phyloP scores from a whole-genome alignment of 2,797 vertebrate genomes.

The Spinus olivaceus region DNA sequence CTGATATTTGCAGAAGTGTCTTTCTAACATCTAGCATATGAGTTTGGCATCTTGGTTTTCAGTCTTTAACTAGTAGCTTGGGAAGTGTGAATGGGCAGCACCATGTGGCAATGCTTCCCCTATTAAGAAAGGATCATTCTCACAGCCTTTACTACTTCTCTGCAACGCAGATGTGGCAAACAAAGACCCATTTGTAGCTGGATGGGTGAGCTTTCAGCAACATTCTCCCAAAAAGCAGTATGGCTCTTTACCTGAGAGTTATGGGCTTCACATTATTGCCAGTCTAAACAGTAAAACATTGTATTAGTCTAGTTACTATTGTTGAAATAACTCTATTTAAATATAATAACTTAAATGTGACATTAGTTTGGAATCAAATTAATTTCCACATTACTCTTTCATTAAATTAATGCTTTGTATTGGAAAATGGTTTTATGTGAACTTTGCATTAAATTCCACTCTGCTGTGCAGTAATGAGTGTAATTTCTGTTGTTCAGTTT shows the following conservation, averaged over 20 bases:
- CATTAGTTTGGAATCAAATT: not conserved
- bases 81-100: not conserved
- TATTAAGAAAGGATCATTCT: slow-evolving; percentile 42
- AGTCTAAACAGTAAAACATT: not conserved
- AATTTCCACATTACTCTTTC: not conserved
- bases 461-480: not conserved
- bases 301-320: not conserved
- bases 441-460: not conserved
- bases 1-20: not conserved
- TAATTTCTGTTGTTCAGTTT: not conserved
- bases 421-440: not conserved
- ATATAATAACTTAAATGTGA: not conserved
- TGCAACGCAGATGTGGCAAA: slow-evolving; percentile 52
- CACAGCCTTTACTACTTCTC: not conserved
- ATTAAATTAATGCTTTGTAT: not conserved
- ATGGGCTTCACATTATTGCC: not conserved
- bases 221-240: not conserved
- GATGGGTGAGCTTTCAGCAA: not conserved
- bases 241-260: not conserved
- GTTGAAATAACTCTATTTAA: slow-evolving; percentile 18
- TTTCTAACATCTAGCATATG: not conserved
- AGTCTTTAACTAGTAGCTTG: not conserved
- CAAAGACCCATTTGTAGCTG: slow-evolving; percentile 64
- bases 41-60: not conserved
- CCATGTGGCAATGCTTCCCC: not conserved